These are phyloP conservation scores for Polyploca ridens DNA, from an alignment of 2,888 invertebrate species.

Conservation along the genomic window DNA sequence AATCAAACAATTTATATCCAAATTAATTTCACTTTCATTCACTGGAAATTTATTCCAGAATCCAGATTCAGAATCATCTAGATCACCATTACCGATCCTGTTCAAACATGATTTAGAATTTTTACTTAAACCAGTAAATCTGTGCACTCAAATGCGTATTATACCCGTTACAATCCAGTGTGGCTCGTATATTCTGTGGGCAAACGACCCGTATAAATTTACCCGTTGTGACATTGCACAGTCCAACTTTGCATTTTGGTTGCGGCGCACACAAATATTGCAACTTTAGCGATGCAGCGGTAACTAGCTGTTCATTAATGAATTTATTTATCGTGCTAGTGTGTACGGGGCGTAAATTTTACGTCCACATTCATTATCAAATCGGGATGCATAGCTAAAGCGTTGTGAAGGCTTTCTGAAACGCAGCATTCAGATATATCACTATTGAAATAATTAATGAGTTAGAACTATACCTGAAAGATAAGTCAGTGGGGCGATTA, in stretches of 20 bases:
- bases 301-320: slow-evolving; percentile 13
- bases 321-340: slow-evolving; percentile 7
- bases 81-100: neutral
- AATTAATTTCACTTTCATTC: neutral
- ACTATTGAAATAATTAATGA: too few relatives aligned
- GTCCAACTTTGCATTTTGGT: slow-evolving; percentile 19
- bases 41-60: neutral
- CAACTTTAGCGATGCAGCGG: slow-evolving; percentile 14
- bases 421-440: too few relatives aligned
- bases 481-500: too few relatives aligned
- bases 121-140: slow-evolving; percentile 11
- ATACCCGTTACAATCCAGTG: slow-evolving; percentile 1
- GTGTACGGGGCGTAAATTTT: neutral
- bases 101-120: slow-evolving; percentile 7
- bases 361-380: neutral
- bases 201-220: slow-evolving; percentile 21
- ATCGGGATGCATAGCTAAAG: neutral
- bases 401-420: neutral
- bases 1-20: neutral
- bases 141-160: slow-evolving; percentile 6
- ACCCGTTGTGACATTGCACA: slow-evolving; percentile 16
- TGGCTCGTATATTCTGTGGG: slow-evolving; percentile 11
- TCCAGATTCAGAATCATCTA: neutral
- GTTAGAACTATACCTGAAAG: too few relatives aligned
- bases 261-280: slow-evolving; percentile 17